These are phyloP conservation scores for Aurelia aurita complex sp. Pacific DNA, from an alignment of 30 jellyfish, hydroid and myxozoan species.

Conservation along the genomic window DNA sequence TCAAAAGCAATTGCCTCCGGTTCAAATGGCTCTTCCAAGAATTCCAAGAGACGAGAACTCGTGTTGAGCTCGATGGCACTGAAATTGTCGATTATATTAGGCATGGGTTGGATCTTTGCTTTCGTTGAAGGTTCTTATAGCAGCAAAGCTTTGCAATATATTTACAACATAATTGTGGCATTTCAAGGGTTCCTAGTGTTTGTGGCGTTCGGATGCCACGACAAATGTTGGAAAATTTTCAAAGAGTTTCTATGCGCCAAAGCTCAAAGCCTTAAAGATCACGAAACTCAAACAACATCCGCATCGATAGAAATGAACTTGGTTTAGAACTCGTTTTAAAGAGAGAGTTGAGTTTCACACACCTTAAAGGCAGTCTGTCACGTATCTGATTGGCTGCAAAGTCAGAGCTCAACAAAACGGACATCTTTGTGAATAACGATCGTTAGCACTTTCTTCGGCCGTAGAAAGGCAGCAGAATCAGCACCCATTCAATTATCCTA, in stretches of 20 bases:
- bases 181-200: constrained; percentile 55
- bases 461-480: no score
- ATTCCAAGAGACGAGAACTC: constrained; percentile 15
- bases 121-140: constrained; percentile 30
- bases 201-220: constrained; percentile 66
- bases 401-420: no score
- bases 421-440: no score
- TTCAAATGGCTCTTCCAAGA: background rate
- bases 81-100: constrained; percentile 46
- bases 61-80: constrained; percentile 35
- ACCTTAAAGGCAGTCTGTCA: no score
- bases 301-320: no score
- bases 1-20: background rate
- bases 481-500: no score
- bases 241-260: background rate
- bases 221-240: constrained; percentile 5
- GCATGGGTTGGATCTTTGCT: constrained; percentile 66
- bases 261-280: no score
- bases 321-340: no score
- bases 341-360: no score
- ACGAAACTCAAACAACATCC: no score
- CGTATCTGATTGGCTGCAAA: no score
- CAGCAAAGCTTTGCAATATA: constrained; percentile 35
- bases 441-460: no score
- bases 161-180: constrained; percentile 17